Base-by-base conservation (phyloP, 1,140 invertebrate genomes). In the Gryon sp. region DNA sequence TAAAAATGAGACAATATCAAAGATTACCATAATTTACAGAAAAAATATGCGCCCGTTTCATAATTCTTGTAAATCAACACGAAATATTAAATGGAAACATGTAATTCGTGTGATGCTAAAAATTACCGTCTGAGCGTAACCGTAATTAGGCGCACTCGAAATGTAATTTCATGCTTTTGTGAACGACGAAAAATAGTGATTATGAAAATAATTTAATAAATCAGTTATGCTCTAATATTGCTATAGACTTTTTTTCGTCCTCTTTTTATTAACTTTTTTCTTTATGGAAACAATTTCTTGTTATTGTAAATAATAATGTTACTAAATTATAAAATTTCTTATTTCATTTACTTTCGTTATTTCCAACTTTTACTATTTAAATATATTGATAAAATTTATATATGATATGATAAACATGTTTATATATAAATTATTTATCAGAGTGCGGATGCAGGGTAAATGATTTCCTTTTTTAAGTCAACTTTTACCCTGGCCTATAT, bases 161-260 rank as follows among this genome's bases (percentile, higher is more conserved):
- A 55, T 55, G 50, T 55, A 55, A 55, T 55, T 68, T 55, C 22
- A 34, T 46, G 50, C 16, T 22, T 46, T 68, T 34, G 26, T 68
- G 40, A 68, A 32, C 20, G 19, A 38, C 40, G 16, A n/a, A n/a
- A 55, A 57, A 68, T 57, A 57, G 57, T 55, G n/a, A 66, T 53
- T 43, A 66, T 53, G 26, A 66, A 53, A 53, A 53, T 43, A 53
- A 45, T 53, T 53, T 53, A 53, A 53, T 66, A 66, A 45, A 41
- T 66, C 62, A 28, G 62, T 66, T 66, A 66, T 53, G 62, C 62
- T 53, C 46, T 53, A 11, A 45, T 66, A 45, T 53, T 63, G 6
- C 46, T 36, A 46, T n/a, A n/a, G n/a, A n/a, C n/a, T n/a, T n/a
- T 36, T 60, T 60, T 34, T 16, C 2, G 19, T 55, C n/a, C n/a